Percentiles rank a stretch among this genome's conserved stretches.
Evolutionary conservation across 2,113 vertebrate species (phyloP).

Genomic region (Chloroceryle aenea): DNA sequence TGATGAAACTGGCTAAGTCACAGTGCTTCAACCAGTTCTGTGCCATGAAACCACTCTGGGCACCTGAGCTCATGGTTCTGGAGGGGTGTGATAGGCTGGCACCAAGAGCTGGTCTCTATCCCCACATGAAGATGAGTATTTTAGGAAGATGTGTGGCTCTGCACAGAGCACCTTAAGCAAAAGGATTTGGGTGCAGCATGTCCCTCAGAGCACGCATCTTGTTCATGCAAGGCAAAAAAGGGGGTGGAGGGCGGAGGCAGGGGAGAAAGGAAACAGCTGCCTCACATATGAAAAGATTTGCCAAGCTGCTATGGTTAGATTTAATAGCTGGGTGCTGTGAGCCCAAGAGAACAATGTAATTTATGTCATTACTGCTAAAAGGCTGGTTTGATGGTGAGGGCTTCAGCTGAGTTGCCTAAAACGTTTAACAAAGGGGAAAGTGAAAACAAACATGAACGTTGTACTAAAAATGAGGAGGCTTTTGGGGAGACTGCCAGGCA

Average conservation of each 20-base stretch:
- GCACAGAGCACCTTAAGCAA: not conserved
- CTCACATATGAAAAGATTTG: conserved; percentile 65
- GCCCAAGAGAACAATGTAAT: conserved; percentile 77
- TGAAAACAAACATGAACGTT: conserved; percentile 70
- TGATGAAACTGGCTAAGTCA: not conserved
- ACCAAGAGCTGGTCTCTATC: accelerated
- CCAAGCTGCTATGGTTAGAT: conserved; percentile 70
- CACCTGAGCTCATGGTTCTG: not conserved
- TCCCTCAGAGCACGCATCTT: not conserved
- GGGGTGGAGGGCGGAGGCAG: not conserved
- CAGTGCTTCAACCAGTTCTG: not conserved
- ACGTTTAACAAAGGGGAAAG: conserved; percentile 56
- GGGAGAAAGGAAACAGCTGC: conserved; percentile 73
- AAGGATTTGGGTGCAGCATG: not conserved
- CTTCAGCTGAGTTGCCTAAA: conserved; percentile 66
- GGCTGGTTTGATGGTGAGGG: conserved; percentile 64
- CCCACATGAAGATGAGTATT: accelerated
- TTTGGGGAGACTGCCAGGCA: conserved; percentile 31
- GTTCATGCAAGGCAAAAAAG: not conserved
- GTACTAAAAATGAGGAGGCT: conserved; percentile 61
- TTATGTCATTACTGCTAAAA: conserved; percentile 75
- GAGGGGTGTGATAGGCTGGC: not conserved
- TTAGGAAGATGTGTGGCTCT: not conserved
- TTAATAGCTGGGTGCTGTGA: conserved; percentile 77
- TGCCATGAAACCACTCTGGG: not conserved